phyloP scores from a whole-genome alignment of 1,140 invertebrate genomes.

The Drosophila equinoxialis region DNA sequence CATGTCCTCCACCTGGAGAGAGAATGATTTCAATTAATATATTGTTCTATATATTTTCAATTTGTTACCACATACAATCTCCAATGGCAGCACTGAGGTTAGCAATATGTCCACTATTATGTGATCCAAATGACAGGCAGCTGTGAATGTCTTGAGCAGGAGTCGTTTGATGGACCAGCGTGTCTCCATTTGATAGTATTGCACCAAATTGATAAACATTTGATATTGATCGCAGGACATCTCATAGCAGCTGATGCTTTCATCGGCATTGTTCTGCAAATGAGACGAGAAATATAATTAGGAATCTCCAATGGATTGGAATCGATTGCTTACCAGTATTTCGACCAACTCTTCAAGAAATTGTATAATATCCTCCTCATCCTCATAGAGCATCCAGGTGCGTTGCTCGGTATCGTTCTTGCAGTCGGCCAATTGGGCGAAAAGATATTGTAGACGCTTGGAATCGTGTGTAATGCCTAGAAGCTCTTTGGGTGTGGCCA shows the following conservation, averaged over 20 bases:
- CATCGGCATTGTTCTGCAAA: conserved; percentile 91
- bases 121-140: conserved; percentile 92
- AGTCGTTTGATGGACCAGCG: conserved; percentile 91
- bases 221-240: conserved; percentile 90
- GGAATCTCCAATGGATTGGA: conserved; percentile 8
- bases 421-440: conserved; percentile 91
- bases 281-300: conserved; percentile 28
- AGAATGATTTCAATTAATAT: neutral
- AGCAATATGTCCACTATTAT: conserved; percentile 91
- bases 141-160: conserved; percentile 92
- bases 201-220: conserved; percentile 90
- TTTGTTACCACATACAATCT: conserved; percentile 87
- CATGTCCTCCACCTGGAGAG: conserved; percentile 77
- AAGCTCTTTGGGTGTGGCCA: conserved; percentile 78
- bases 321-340: conserved; percentile 88
- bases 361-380: conserved; percentile 92
- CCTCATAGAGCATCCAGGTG: conserved; percentile 96
- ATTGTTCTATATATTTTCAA: neutral
- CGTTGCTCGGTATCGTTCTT: conserved; percentile 97
- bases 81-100: conserved; percentile 93
- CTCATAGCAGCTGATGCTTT: conserved; percentile 90
- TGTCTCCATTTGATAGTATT: conserved; percentile 97
- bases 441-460: conserved; percentile 90
- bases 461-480: conserved; percentile 88
- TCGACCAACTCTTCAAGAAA: conserved; percentile 92